Evolutionary conservation across 2,888 invertebrate genomes (phyloP).

Genomic region (Pammene aurita): DNA sequence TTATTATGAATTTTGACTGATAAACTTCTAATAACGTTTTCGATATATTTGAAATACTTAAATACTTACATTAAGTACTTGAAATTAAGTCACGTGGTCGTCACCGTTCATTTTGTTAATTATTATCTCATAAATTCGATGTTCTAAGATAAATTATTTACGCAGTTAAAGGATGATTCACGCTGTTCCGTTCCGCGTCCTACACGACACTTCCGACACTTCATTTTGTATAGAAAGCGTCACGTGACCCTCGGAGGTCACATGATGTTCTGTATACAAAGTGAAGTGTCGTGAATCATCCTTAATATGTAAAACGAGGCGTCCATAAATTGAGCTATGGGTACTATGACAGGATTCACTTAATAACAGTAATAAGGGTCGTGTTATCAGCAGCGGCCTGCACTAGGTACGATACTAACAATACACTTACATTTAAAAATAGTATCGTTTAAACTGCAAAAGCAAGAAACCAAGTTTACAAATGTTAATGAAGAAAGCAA

Average conservation of each 20-base stretch:
- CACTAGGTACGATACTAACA: conserved; percentile 46
- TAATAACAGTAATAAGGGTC: conserved; percentile 64
- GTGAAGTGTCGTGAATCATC: too few relatives aligned
- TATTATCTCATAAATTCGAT: conserved; percentile 56
- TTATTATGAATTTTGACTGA: too few relatives aligned
- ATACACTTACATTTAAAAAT: conserved; percentile 48
- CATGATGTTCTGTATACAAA: too few relatives aligned
- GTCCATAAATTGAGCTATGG: conserved; percentile 73
- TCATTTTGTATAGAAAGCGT: too few relatives aligned
- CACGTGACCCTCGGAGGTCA: too few relatives aligned
- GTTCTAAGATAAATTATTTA: too few relatives aligned
- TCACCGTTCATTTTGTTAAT: conserved; percentile 8
- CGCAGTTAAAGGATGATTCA: too few relatives aligned
- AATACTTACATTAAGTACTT: conserved; percentile 43
- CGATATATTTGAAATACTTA: neutral
- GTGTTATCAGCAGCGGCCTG: conserved; percentile 59
- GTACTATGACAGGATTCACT: conserved; percentile 66
- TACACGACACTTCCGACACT: too few relatives aligned
- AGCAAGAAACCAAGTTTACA: conserved; percentile 63
- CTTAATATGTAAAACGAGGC: conserved; percentile 56
- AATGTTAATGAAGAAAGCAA: conserved; percentile 50
- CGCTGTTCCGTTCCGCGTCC: too few relatives aligned
- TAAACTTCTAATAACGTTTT: too few relatives aligned
- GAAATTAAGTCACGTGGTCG: conserved; percentile 25
- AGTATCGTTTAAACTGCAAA: conserved; percentile 61